Evolutionary conservation across 2,888 invertebrate species (phyloP).

Genomic region (Colletes collaris): DNA sequence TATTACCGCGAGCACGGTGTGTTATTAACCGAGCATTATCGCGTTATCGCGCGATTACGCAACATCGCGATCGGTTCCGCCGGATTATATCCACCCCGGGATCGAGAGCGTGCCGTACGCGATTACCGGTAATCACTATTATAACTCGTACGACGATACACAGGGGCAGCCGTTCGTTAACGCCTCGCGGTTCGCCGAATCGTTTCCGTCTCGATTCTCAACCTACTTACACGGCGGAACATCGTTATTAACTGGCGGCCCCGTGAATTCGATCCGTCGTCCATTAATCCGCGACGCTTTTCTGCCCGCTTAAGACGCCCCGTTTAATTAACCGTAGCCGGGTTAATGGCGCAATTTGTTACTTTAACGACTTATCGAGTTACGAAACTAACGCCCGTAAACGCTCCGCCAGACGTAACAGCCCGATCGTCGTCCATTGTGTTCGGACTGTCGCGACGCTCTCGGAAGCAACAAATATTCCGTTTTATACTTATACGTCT

Average conservation of each 20-base stretch:
- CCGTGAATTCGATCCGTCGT: slow-evolving; percentile 28
- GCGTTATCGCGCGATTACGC: slow-evolving; percentile 47
- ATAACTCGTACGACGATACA: slow-evolving; percentile 40
- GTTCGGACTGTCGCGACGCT: neutral
- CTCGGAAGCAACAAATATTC: no score
- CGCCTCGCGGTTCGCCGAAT: slow-evolving; percentile 39
- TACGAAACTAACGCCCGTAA: slow-evolving; percentile 72
- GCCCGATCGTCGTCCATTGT: no score
- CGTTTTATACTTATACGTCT: no score
- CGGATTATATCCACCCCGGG: slow-evolving; percentile 43
- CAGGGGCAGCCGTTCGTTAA: slow-evolving; percentile 50
- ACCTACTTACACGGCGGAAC: slow-evolving; percentile 55
- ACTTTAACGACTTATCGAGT: slow-evolving; percentile 76
- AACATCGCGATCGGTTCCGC: slow-evolving; percentile 51
- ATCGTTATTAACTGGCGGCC: slow-evolving; percentile 59
- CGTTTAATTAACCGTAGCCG: slow-evolving; percentile 74
- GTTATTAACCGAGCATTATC: slow-evolving; percentile 51
- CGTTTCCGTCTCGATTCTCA: slow-evolving; percentile 57
- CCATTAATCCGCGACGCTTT: slow-evolving; percentile 73
- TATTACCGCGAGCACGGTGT: slow-evolving; percentile 3
- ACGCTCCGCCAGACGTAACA: neutral
- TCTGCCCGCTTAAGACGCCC: slow-evolving; percentile 70
- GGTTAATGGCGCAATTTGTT: slow-evolving; percentile 76
- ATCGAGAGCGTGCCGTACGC: slow-evolving; percentile 36
- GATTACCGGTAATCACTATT: slow-evolving; percentile 65